Evolutionary conservation across 2,113 vertebrate genomes (phyloP), one percentile per base, ranked within the genome.

Genomic region (Psittacara wagleri): DNA sequence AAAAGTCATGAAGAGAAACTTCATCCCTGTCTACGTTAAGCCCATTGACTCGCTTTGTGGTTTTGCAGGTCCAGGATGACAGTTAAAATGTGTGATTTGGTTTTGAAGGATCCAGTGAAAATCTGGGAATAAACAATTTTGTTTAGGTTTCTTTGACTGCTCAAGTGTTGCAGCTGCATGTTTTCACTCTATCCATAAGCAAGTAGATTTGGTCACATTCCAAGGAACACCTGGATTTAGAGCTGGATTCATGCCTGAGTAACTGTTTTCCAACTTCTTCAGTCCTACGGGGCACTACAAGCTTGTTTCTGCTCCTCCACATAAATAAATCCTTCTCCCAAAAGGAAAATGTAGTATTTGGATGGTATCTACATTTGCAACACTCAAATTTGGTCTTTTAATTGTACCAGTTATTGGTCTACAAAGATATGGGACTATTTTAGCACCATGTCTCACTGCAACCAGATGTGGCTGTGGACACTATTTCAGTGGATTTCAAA

Each of bases 171-270:
- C n/a, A 76, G 52, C 81, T 92, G 88, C 49, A 14, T 64, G 20
- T 73, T 86, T 83, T 76, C 35, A 46, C 57, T 63, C 57, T n/a
- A 13, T 93, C 43, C 64, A 33, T 43, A 16, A 87, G 44, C 49
- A 72, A 66, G 68, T 31, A n/a, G 57, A 43, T 61, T 73, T 94
- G 88, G 54, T 75, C 3, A 0, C 9, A 2, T 76, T 95, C 83
- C 92, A 91, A 86, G 83, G 43, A 94, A 54, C 91, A 97, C 86
- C 83, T 97, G 95, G 88, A 66, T 84, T 44, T 7, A 16, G 61
- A 92, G 73, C 61, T 51, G 62, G 31, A 78, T 91, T 82, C 66
- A 28, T 82, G 83, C 10, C 57, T 27, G 19, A 57, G 49, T 31
- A 61, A 52, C 35, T 54, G 28, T 41, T 95, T 69, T 55, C 72